Conservation (phyloP, 2,888 invertebrate genomes). For the Andrena camellia region DNA sequence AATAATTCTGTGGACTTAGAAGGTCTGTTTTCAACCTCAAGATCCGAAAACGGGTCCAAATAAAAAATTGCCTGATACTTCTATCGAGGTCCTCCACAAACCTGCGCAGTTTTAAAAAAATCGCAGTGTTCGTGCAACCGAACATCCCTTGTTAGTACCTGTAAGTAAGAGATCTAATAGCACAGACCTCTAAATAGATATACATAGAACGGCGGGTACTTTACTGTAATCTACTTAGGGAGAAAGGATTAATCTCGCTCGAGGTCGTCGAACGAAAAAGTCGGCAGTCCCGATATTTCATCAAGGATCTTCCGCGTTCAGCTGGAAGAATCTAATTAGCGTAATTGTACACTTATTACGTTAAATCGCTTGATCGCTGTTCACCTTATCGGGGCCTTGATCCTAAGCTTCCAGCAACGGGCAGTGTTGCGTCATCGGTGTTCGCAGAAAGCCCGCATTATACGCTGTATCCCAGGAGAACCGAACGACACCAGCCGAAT, state of each 20-base stretch:
- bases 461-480: no score
- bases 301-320: constrained; percentile 38
- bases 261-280: not conserved
- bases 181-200: no score
- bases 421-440: not conserved
- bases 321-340: constrained; percentile 41
- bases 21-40: no score
- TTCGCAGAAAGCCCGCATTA: not conserved
- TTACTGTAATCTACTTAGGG: not conserved
- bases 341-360: constrained; percentile 46
- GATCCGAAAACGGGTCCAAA: no score
- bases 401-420: not conserved
- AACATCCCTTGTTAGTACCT: no score
- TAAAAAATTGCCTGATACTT: no score
- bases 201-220: no score
- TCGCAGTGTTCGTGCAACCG: no score
- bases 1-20: not conserved
- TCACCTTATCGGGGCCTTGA: constrained; percentile 25
- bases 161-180: not conserved
- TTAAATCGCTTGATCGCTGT: constrained; percentile 24
- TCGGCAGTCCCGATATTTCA: constrained; percentile 21
- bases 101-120: no score
- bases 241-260: not conserved
- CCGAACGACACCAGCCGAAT: not conserved
- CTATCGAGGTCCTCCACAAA: no score